phyloP scores from a whole-genome alignment of 2,113 vertebrate genomes.

The Corvus cornix region DNA sequence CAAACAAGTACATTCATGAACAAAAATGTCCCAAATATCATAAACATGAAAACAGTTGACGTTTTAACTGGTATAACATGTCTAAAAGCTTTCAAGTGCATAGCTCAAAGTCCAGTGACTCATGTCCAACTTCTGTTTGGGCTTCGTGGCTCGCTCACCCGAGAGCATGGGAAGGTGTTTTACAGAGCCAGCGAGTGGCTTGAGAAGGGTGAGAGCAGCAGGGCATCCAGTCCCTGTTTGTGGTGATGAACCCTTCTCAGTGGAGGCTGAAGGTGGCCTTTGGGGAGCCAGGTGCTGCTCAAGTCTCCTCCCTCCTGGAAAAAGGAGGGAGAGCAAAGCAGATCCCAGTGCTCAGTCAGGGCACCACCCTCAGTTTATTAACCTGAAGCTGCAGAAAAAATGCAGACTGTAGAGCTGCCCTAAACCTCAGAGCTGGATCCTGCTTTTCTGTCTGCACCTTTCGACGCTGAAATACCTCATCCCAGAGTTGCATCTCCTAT shows the following conservation, averaged over 20 bases:
- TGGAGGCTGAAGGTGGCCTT: neutral
- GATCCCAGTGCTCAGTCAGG: neutral
- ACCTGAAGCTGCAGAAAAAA: neutral
- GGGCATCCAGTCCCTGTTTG: neutral
- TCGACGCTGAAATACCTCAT: neutral
- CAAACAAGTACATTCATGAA: conserved; percentile 62
- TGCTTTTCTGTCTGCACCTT: neutral
- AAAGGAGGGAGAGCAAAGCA: neutral
- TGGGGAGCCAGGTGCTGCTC: neutral
- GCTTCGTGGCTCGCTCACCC: neutral
- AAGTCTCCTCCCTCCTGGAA: neutral
- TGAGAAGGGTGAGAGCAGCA: neutral
- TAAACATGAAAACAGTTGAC: neutral
- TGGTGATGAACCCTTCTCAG: neutral
- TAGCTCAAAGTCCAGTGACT: conserved; percentile 37
- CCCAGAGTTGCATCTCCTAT: neutral
- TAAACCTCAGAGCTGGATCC: neutral
- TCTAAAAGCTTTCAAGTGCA: neutral
- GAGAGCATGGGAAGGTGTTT: neutral
- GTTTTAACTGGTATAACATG: conserved; percentile 11
- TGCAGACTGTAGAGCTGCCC: neutral
- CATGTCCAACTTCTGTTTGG: conserved; percentile 5
- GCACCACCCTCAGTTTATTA: neutral
- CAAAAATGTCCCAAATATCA: conserved; percentile 47
- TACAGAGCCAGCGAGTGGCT: neutral